phyloP scores from a whole-genome alignment of 2,888 invertebrate species.

The Dione vanillae region DNA sequence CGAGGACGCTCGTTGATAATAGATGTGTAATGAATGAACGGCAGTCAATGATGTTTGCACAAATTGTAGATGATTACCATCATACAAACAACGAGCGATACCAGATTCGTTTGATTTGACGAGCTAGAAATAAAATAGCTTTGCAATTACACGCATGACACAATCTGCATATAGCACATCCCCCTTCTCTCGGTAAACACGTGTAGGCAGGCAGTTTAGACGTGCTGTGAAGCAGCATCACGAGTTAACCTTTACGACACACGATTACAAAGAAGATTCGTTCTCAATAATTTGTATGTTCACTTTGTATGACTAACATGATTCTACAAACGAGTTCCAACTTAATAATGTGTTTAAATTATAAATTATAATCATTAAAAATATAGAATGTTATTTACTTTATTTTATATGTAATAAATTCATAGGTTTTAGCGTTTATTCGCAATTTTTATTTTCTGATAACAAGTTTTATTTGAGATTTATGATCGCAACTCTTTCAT shows the following conservation, averaged over 20 bases:
- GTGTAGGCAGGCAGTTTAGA: slow-evolving; percentile 22
- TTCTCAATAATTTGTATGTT: background rate
- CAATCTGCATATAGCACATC: slow-evolving; percentile 5
- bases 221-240: slow-evolving; percentile 19
- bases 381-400: background rate
- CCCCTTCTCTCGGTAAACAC: slow-evolving; percentile 18
- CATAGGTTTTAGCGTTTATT: background rate
- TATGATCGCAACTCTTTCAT: background rate
- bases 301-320: background rate
- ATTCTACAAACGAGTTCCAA: background rate
- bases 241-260: slow-evolving; percentile 18
- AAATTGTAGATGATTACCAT: slow-evolving; percentile 31
- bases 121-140: slow-evolving; percentile 19
- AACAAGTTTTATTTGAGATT: background rate
- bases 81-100: slow-evolving; percentile 5
- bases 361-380: no score
- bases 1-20: slow-evolving; percentile 59
- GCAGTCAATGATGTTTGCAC: slow-evolving; percentile 37
- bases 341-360: background rate
- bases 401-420: background rate
- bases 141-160: slow-evolving; percentile 24
- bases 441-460: background rate
- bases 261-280: slow-evolving; percentile 14
- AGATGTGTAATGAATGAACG: slow-evolving; percentile 53
- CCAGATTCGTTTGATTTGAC: slow-evolving; percentile 12